Base-by-base conservation (phyloP, 1,140 invertebrate genomes). In the Drosophila persimilis region DNA sequence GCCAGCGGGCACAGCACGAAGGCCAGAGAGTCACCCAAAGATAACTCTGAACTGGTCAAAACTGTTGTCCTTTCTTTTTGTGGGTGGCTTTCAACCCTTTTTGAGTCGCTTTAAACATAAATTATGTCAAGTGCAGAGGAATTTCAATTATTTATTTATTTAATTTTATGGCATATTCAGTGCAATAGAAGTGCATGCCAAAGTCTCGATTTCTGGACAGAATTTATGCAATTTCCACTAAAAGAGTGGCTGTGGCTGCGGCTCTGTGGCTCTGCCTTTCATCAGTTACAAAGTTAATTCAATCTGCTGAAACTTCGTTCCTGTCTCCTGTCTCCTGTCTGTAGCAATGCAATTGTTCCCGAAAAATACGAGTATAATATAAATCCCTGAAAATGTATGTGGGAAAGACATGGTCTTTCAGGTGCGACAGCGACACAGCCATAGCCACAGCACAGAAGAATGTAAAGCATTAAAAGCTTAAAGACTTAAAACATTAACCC, bases 381-480 rank as follows among this genome's bases (percentile, higher is more conserved):
- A 64, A 64, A 53, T 71, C 66, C 55, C 8, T 8, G 43, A 45
- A 48, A 61, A 61, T 71, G 53, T 61, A 43, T 51, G 35, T 39
- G 57, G 45, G 26, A 15, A 50, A 24, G 39, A 46, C 50, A 54
- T 31, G 41, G 35, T 39, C 35, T 55, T 64, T 45, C 71, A 70
- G 56, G 54, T 77, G 71, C 52, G 64, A 61, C 24, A 5, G 4
- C 3, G 24, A 26, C 24, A 31, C 31, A 31, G 41, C 54, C 54
- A 47, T 0, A 31, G 31, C 31, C 31, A 4, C 72, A 66, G 66
- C 53, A 8, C 29, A 3, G 57, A 76, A 77, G 78, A 81, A 81
- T 81, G 78, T 58, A 57, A 65, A 47, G 78, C 78, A 81, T 81
- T 81, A 81, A 81, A 73, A 81, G 78, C 78, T 81, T 81, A 81